Evolutionary conservation across 2,888 invertebrate species (phyloP), one percentile per base, ranked within the genome.

Genomic region (Drosophila monieri): DNA sequence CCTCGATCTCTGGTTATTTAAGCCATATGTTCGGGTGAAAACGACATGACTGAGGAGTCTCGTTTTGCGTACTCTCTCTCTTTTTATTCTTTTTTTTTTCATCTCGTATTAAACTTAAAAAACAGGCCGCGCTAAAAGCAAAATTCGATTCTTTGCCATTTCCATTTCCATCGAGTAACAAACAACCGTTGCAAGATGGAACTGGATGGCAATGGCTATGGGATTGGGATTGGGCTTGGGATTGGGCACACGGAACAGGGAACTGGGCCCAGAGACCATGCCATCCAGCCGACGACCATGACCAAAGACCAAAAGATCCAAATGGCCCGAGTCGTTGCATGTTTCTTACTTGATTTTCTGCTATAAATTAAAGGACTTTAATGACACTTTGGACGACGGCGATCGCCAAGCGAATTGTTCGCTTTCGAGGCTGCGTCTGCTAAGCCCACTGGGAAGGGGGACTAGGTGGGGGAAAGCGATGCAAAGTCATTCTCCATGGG

Each of bases 81-180:
- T 37, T 1, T 6, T 35, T 35, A 10, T 35, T 14, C 14, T 35
- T n/a, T 35, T 35, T 35, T n/a, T n/a, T n/a, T 35, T 14, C 35
- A 6, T n/a, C 35, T 35, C n/a, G 35, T n/a, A 35, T 35, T 35
- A 35, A 35, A 21, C 25, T 30, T 77, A 35, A 81, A 66, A 87
- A 86, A 84, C 87, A 77, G 84, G 87, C 85, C 85, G 87, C 85
- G 87, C 83, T 84, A 84, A 84, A 84, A 84, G 84, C 84, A 84
- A 84, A 84, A 87, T 84, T 87, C 84, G 78, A 84, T 84, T 84
- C 84, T 78, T 84, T 69, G 73, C 68, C 73, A 71, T 71, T 70
- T 76, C 79, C 85, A 85, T 83, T 81, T 85, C 62, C 80, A 79
- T 75, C 70, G 85, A 71, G 84, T 77, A 87, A 84, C 85, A 87